Percentiles rank a stretch among this genome's conserved stretches.
phyloP scores from a whole-genome alignment of 2,797 vertebrate species.

The Cyprinella venusta region DNA sequence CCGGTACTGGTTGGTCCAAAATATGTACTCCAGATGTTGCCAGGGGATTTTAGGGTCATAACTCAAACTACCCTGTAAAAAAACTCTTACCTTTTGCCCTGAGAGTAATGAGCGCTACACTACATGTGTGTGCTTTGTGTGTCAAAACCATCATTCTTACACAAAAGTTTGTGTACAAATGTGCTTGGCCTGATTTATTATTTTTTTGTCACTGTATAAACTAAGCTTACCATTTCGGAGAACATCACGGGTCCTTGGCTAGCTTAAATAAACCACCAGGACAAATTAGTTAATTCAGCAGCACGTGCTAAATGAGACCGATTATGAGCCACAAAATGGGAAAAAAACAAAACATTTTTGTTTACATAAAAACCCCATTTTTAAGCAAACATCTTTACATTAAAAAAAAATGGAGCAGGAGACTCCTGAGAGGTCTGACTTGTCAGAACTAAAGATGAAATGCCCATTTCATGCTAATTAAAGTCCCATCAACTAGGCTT shows the following conservation, averaged over 20 bases:
- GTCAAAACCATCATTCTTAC: conserved; percentile 69
- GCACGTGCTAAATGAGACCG: conserved; percentile 23
- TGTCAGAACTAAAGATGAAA: conserved; percentile 39
- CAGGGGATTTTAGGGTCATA: conserved; percentile 48
- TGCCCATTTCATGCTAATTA: conserved; percentile 63
- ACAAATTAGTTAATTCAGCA: conserved; percentile 29
- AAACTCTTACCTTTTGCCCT: conserved; percentile 30
- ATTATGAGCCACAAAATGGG: conserved; percentile 28
- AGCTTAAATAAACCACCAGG: conserved; percentile 31
- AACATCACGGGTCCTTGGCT: conserved; percentile 23
- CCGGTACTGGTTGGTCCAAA: conserved; percentile 38
- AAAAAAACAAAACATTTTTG: neutral
- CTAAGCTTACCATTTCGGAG: conserved; percentile 7
- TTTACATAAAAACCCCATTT: neutral
- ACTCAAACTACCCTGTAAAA: conserved; percentile 54
- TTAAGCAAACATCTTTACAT: neutral
- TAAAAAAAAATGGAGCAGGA: neutral
- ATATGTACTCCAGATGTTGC: conserved; percentile 55
- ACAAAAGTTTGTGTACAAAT: conserved; percentile 74
- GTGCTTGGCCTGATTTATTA: conserved; percentile 71
- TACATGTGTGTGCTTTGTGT: conserved; percentile 49
- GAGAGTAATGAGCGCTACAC: conserved; percentile 47
- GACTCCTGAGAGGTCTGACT: conserved; percentile 33
- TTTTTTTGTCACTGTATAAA: conserved; percentile 29
- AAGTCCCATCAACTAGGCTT: conserved; percentile 37